Evolutionary conservation across 2,113 vertebrate species (phyloP), one percentile per base, ranked within the genome.

Genomic region (Forbesichthys agassizii): DNA sequence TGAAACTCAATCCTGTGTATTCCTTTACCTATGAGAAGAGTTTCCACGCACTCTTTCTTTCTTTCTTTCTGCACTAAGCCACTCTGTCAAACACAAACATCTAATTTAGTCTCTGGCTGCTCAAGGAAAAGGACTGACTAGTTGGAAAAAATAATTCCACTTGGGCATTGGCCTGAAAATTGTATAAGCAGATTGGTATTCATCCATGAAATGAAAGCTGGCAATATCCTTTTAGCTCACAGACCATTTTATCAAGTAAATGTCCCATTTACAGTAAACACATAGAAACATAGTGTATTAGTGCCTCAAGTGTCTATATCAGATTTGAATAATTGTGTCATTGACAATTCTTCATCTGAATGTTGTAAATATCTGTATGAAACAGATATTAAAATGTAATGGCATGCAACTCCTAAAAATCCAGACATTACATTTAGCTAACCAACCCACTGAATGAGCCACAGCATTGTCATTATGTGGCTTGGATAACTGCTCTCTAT

Each of bases 21-120:
- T 74, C 68, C 53, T 71, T 68, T 73, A 86, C 81, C 78, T 81
- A 69, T 84, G 66, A 76, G 56, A 61, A 72, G 69, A 79, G 86
- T 90, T 88, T 87, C 88, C 85, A 71, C 77, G 54, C 68, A 6
- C 71, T 60, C 56, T 42, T 66, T 69, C 71, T 58, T 66, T 69
- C 71, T 58, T 20, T 79, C 82, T 79, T 81, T 75, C 75, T 74
- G 83, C 42, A 69, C 83, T 87, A 90, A 85, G 71, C 82, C 64
- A 18, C 71, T 80, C 85, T 88, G 80, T 89, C 85, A 88, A 91
- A 87, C 78, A 84, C 82, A 89, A 89, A 89, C 88, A 88, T 91
- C 87, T 89, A 86, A 89, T 89, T 92, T 90, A 82, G 86, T 72
- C 71, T 66, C 78, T 77, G 83, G 83, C 86, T 79, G 77, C 74